Percentiles rank a stretch among this genome's conserved stretches.
Evolutionary conservation across 2,113 vertebrate genomes (phyloP).

Genomic region (Oxyruncus cristatus): DNA sequence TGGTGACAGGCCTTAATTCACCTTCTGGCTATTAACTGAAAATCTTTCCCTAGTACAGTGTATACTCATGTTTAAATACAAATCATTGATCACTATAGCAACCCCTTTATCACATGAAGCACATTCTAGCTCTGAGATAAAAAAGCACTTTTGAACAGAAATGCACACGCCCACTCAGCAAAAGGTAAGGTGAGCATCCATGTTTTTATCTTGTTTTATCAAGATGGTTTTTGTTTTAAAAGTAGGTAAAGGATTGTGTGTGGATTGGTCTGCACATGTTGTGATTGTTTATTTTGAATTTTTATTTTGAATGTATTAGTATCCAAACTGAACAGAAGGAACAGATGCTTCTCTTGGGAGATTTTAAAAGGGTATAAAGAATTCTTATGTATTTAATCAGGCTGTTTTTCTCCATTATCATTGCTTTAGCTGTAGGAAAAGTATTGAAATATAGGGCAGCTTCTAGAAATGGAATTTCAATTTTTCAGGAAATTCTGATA

Average conservation of each 20-base stretch:
- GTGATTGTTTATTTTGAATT: constrained; percentile 12
- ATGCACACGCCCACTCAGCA: constrained; percentile 38
- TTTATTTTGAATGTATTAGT: constrained; percentile 4
- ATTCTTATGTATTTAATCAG: constrained; percentile 17
- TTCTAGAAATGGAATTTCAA: background rate
- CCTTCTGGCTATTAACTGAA: constrained; percentile 67
- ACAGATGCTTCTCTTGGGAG: background rate
- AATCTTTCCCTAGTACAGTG: constrained; percentile 73
- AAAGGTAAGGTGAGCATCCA: constrained; percentile 15
- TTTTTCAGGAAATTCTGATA: background rate
- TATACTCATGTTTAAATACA: constrained; percentile 78
- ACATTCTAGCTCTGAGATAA: constrained; percentile 56
- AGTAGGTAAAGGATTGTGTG: background rate
- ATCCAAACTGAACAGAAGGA: constrained; percentile 14
- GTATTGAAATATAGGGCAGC: background rate
- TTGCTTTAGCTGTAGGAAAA: constrained; percentile 1
- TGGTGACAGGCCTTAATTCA: constrained; percentile 69
- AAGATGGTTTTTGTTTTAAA: background rate
- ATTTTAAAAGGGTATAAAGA: background rate
- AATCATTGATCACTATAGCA: constrained; percentile 76
- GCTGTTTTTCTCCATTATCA: background rate
- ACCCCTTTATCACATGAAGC: constrained; percentile 72
- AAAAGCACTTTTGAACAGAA: constrained; percentile 70
- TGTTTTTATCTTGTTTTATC: background rate
- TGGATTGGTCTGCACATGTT: background rate